Evolutionary conservation across 2,888 invertebrate genomes (phyloP).

Genomic region (Harpagoxenus sublaevis): DNA sequence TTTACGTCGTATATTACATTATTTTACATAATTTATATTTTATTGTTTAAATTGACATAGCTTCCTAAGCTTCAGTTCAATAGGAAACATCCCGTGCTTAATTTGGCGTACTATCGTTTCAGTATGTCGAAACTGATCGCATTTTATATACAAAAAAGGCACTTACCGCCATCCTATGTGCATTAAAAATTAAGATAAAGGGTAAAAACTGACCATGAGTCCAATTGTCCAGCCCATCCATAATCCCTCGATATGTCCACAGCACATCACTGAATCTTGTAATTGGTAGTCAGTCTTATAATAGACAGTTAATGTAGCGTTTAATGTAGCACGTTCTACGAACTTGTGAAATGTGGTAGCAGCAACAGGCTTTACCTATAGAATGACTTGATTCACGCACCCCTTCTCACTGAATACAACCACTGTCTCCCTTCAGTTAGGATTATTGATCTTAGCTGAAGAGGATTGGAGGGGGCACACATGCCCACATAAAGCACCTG

Average conservation of each 20-base stretch:
- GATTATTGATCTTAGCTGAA: slow-evolving; percentile 84
- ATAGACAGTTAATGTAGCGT: slow-evolving; percentile 42
- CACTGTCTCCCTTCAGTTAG: slow-evolving; percentile 79
- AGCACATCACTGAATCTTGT: slow-evolving; percentile 81
- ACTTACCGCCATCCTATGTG: background rate
- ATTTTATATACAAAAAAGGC: slow-evolving; percentile 30
- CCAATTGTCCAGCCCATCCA: slow-evolving; percentile 83
- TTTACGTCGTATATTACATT: background rate
- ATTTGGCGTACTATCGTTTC: background rate
- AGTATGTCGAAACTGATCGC: background rate
- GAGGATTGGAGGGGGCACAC: slow-evolving; percentile 77
- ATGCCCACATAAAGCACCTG: slow-evolving; percentile 71
- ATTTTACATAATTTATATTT: background rate
- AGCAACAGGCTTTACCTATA: slow-evolving; percentile 85
- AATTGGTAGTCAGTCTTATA: slow-evolving; percentile 10
- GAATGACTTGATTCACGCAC: slow-evolving; percentile 78
- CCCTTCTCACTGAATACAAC: slow-evolving; percentile 72
- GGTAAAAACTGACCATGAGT: slow-evolving; percentile 80
- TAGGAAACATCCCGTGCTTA: background rate
- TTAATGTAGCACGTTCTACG: slow-evolving; percentile 65
- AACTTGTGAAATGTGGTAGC: slow-evolving; percentile 77
- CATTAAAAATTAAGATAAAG: slow-evolving; percentile 24
- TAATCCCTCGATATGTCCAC: slow-evolving; percentile 81
- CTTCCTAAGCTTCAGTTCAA: background rate
- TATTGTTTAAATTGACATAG: background rate